A percentile compares a stretch with the other conserved stretches of the same genome.
These are phyloP conservation scores for Procavia capensis DNA, from an alignment of 2,113 vertebrate genomes.

Conservation along the genomic window DNA sequence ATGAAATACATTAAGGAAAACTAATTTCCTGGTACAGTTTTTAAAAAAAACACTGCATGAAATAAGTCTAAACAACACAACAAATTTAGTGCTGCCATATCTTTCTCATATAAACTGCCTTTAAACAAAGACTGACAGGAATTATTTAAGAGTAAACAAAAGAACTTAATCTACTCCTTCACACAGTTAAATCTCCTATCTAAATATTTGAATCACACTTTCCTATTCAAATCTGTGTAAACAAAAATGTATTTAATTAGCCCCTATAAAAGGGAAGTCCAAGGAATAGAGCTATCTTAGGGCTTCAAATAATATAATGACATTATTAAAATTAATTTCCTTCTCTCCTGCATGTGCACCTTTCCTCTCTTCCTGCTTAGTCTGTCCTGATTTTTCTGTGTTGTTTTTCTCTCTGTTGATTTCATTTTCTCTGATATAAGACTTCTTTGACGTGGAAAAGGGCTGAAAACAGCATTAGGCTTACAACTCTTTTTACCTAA, in stretches of 20 bases:
- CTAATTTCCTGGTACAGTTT: neutral
- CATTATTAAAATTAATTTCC: neutral
- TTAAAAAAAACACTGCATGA: neutral
- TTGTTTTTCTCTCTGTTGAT: neutral
- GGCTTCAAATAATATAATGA: neutral
- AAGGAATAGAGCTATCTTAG: neutral
- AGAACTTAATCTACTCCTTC: neutral
- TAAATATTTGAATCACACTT: neutral
- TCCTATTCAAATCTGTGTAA: constrained; percentile 27
- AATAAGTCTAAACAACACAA: neutral
- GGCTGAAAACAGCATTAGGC: neutral
- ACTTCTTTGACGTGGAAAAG: neutral
- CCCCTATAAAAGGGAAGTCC: neutral
- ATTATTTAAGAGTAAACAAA: constrained; percentile 11
- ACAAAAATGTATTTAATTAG: neutral
- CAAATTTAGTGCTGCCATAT: neutral
- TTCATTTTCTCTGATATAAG: neutral
- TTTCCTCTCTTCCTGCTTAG: neutral
- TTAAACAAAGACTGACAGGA: neutral
- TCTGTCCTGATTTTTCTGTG: neutral
- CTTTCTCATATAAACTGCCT: neutral
- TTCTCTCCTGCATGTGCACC: neutral
- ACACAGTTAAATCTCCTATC: neutral
- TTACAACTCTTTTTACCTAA: neutral
- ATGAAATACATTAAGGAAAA: neutral